Conservation (phyloP, 2,888 invertebrate genomes). For the Boloria selene region DNA sequence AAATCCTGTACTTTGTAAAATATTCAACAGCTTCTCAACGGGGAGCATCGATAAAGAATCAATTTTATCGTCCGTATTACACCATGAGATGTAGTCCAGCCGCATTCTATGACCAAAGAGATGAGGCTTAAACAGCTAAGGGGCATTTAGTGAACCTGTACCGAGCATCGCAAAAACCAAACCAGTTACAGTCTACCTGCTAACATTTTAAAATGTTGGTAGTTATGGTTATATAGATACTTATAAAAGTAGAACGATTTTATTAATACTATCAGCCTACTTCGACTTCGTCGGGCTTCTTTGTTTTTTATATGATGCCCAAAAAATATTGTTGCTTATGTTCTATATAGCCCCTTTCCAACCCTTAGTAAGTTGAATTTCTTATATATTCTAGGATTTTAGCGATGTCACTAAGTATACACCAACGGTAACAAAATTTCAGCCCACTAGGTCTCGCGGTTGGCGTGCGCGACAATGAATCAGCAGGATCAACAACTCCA, state of each 20-base stretch:
- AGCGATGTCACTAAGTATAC: too few relatives aligned
- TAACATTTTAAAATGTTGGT: conserved; percentile 1
- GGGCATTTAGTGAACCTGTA: conserved; percentile 14
- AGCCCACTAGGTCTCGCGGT: too few relatives aligned
- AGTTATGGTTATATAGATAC: neutral
- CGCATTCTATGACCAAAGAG: neutral
- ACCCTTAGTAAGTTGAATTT: too few relatives aligned
- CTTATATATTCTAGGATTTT: too few relatives aligned
- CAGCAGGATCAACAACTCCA: too few relatives aligned
- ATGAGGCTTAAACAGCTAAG: conserved; percentile 13
- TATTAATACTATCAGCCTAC: neutral
- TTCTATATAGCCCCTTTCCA: too few relatives aligned
- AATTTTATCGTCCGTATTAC: conserved; percentile 11
- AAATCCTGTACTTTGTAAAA: neutral
- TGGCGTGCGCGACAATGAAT: too few relatives aligned
- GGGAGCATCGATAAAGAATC: conserved; percentile 5
- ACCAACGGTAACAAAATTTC: too few relatives aligned
- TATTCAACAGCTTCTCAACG: neutral
- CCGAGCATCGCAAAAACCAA: conserved; percentile 10
- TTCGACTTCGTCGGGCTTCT: too few relatives aligned
- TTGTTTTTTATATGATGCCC: too few relatives aligned
- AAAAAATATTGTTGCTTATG: too few relatives aligned
- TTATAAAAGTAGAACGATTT: neutral
- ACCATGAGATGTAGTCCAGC: conserved; percentile 8
- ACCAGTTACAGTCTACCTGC: conserved; percentile 3